Evolutionary conservation across 2,888 invertebrate genomes (phyloP).

Genomic region (Scaptomyza reducta): DNA sequence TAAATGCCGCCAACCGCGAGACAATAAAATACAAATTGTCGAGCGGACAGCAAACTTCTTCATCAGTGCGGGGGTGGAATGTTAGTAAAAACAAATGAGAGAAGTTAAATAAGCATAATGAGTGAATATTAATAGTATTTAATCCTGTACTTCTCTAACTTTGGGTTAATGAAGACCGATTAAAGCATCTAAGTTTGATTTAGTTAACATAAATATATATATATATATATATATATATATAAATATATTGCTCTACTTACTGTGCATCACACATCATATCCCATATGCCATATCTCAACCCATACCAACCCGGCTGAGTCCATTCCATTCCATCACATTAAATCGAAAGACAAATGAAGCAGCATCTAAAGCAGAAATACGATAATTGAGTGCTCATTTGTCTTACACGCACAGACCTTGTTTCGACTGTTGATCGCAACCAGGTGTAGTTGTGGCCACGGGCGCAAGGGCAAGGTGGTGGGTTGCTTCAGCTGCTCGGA

Average conservation of each 20-base stretch:
- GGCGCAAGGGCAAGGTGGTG: not conserved
- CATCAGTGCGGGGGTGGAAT: not conserved
- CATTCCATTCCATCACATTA: constrained; percentile 51
- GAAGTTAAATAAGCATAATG: not conserved
- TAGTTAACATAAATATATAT: too few relatives aligned
- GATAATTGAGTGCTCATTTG: constrained; percentile 78
- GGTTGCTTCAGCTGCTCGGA: not conserved
- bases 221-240: too few relatives aligned
- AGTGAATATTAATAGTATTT: too few relatives aligned
- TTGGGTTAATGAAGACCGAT: too few relatives aligned
- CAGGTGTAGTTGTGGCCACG: constrained; percentile 5
- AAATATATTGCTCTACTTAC: too few relatives aligned
- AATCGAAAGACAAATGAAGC: constrained; percentile 71
- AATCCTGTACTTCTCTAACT: too few relatives aligned
- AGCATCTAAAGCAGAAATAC: constrained; percentile 75
- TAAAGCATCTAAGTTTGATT: too few relatives aligned
- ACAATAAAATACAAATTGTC: constrained; percentile 54
- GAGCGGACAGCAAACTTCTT: constrained; percentile 6
- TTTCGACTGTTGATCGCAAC: constrained; percentile 30
- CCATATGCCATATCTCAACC: not conserved
- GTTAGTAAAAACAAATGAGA: not conserved
- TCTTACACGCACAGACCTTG: constrained; percentile 63
- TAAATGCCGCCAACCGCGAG: constrained; percentile 20
- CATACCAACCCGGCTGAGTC: constrained; percentile 1
- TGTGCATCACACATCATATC: not conserved